phyloP scores from a whole-genome alignment of 2,113 vertebrate species.

The Philantomba maxwellii region DNA sequence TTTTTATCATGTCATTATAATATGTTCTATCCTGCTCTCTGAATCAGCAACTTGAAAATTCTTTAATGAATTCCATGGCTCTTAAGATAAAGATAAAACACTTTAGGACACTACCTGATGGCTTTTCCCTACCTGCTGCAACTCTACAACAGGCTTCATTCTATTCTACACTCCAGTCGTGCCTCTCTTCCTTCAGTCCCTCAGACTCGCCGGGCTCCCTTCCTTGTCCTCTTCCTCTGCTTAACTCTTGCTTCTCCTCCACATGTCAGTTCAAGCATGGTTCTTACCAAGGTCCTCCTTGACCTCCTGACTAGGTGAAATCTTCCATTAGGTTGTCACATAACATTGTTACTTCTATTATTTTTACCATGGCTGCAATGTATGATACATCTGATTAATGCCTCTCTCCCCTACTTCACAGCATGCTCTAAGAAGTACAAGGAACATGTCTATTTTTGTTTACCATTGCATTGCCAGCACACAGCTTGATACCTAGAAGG shows the following conservation, averaged over 20 bases:
- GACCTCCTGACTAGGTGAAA: not conserved
- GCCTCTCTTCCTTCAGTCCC: not conserved
- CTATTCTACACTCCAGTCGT: not conserved
- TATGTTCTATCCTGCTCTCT: not conserved
- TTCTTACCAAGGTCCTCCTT: not conserved
- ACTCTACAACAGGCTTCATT: not conserved
- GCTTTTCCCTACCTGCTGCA: not conserved
- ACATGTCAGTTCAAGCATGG: not conserved
- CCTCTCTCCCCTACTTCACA: not conserved
- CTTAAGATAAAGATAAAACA: not conserved
- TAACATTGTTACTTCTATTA: not conserved
- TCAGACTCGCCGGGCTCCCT: not conserved
- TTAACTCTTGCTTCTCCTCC: not conserved
- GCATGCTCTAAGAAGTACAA: not conserved
- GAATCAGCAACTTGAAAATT: not conserved
- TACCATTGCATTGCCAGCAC: not conserved
- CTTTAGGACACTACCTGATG: not conserved
- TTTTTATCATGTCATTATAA: not conserved
- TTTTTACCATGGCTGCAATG: not conserved
- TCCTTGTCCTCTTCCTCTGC: not conserved
- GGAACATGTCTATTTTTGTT: not conserved
- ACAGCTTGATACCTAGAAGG: not conserved
- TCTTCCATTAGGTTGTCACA: not conserved
- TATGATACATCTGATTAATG: not conserved
- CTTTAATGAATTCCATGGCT: not conserved